Percentiles rank a stretch among this genome's conserved stretches.
Conservation (phyloP, 2,113 vertebrate genomes). For the Festucalex cinctus region DNA sequence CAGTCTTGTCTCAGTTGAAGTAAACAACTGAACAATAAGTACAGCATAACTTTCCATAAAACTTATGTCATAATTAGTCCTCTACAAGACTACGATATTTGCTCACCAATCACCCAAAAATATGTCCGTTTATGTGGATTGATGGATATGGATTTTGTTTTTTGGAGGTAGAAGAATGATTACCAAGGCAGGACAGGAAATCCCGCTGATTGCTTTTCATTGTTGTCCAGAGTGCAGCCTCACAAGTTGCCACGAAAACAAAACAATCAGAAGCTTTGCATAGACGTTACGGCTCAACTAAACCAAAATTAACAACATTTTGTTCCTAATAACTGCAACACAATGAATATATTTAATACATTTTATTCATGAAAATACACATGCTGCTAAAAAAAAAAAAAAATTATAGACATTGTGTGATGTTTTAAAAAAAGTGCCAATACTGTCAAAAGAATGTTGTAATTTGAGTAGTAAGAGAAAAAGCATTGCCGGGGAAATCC, state of each 20-base stretch:
- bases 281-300: background rate
- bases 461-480: background rate
- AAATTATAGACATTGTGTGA: slow-evolving; percentile 42
- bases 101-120: too few species aligned
- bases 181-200: slow-evolving; percentile 34
- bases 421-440: slow-evolving; percentile 30
- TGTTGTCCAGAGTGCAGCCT: slow-evolving; percentile 21
- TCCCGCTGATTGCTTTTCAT: slow-evolving; percentile 33
- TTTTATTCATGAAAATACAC: slow-evolving; percentile 4
- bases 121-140: too few species aligned
- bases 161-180: background rate
- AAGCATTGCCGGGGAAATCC: background rate
- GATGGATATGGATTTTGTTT: background rate
- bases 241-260: slow-evolving; percentile 37
- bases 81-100: too few species aligned
- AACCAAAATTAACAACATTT: too few species aligned
- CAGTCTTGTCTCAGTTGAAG: background rate
- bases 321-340: background rate
- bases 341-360: background rate
- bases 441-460: slow-evolving; percentile 33
- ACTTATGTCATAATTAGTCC: too few species aligned
- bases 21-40: background rate
- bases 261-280: slow-evolving; percentile 8
- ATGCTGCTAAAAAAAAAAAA: slow-evolving; percentile 12
- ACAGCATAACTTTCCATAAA: background rate